Conservation (phyloP, 1,140 invertebrate genomes). For the Bombus polaris region DNA sequence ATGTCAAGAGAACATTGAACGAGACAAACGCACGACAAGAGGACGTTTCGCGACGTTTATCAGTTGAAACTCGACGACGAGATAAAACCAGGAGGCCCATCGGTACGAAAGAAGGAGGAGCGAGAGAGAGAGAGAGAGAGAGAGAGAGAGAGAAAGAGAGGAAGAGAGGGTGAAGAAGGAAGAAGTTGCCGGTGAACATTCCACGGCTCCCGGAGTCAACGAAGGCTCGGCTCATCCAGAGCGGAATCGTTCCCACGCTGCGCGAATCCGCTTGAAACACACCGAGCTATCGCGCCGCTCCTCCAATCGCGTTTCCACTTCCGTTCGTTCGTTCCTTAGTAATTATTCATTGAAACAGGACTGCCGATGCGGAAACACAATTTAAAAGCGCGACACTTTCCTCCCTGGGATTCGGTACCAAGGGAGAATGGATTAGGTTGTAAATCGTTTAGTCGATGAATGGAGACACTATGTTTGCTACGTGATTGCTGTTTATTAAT, state of each 20-base stretch:
- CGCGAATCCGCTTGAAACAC: slow-evolving; percentile 45
- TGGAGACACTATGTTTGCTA: background rate
- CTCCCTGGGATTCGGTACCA: slow-evolving; percentile 3
- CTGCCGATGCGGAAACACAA: slow-evolving; percentile 29
- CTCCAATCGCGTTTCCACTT: slow-evolving; percentile 56
- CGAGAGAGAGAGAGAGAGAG: no score
- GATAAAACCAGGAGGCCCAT: slow-evolving; percentile 28
- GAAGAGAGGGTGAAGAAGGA: slow-evolving; percentile 23
- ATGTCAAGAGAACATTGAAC: background rate
- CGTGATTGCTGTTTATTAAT: slow-evolving; percentile 10
- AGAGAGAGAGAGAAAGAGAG: background rate
- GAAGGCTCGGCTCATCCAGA: slow-evolving; percentile 52
- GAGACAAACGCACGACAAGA: background rate
- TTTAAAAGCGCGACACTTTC: slow-evolving; percentile 49
- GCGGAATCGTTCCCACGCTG: slow-evolving; percentile 56
- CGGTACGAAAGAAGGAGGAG: background rate
- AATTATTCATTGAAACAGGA: slow-evolving; percentile 49
- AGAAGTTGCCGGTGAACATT: slow-evolving; percentile 64
- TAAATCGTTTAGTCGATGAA: background rate
- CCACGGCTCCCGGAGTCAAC: slow-evolving; percentile 42
- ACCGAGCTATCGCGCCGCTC: background rate
- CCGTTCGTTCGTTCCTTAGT: slow-evolving; percentile 39
- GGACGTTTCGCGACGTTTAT: slow-evolving; percentile 29
- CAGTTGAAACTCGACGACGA: slow-evolving; percentile 12
- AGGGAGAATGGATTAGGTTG: slow-evolving; percentile 5